A percentile compares a stretch with the other conserved stretches of the same genome.
Conservation (phyloP, 2,113 vertebrate species). For the Pelvicachromis taeniatus region DNA sequence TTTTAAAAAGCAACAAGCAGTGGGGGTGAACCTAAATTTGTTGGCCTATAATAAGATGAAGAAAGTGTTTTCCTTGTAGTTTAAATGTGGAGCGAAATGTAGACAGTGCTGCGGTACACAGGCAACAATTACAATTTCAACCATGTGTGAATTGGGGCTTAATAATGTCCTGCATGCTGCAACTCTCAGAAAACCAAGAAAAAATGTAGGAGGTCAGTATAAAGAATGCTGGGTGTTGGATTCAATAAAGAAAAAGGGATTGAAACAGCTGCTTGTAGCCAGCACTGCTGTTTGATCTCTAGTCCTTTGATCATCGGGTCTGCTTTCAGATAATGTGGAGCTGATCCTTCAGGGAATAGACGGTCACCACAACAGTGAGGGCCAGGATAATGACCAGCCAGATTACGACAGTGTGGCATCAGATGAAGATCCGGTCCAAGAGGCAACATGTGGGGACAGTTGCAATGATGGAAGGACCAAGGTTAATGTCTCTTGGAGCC, state of each 20-base stretch:
- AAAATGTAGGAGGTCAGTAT: neutral
- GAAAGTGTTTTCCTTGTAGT: neutral
- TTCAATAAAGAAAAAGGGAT: neutral
- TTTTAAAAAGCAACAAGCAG: neutral
- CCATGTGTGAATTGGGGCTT: neutral
- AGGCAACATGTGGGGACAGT: slow-evolving; percentile 77
- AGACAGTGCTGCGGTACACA: neutral
- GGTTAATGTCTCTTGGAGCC: slow-evolving; percentile 60
- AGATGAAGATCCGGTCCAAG: slow-evolving; percentile 88
- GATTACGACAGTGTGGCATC: slow-evolving; percentile 98
- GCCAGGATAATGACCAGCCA: slow-evolving; percentile 91
- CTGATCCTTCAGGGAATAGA: slow-evolving; percentile 85
- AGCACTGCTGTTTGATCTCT: neutral
- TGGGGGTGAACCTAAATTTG: neutral
- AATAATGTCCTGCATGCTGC: neutral
- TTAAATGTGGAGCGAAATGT: neutral
- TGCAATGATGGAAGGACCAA: slow-evolving; percentile 85
- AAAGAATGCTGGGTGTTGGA: neutral
- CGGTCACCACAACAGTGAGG: slow-evolving; percentile 81
- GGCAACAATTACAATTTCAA: neutral
- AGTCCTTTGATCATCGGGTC: neutral
- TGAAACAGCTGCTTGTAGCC: neutral
- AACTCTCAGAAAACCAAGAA: neutral
- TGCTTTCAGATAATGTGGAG: slow-evolving; percentile 85
- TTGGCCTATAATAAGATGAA: neutral